A percentile compares a stretch with the other conserved stretches of the same genome.
phyloP scores from a whole-genome alignment of 1,140 invertebrate species.

The Anastatus disparis region DNA sequence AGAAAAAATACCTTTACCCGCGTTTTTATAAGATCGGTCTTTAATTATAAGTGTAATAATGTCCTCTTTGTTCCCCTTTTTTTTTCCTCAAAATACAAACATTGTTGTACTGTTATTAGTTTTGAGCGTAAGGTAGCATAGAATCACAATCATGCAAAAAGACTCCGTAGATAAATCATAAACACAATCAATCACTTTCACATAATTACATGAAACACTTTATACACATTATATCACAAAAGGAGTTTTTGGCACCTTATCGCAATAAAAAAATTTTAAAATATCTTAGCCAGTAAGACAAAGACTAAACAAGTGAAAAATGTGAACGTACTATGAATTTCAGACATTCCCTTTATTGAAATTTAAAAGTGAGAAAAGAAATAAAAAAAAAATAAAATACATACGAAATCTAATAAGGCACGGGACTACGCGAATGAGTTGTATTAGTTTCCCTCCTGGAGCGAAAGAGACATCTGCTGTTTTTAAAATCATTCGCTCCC shows the following conservation, averaged over 20 bases:
- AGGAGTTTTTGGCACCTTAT: constrained; percentile 23
- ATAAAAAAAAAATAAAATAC: constrained; percentile 40
- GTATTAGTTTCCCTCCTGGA: constrained; percentile 43
- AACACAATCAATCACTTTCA: not conserved
- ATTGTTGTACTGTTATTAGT: constrained; percentile 21
- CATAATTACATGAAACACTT: constrained; percentile 13
- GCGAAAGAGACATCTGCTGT: constrained; percentile 36
- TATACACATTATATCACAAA: constrained; percentile 9
- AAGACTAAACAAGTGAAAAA: constrained; percentile 28
- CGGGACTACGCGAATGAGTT: constrained; percentile 38
- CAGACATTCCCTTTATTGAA: constrained; percentile 45
- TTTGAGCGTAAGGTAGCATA: constrained; percentile 8
- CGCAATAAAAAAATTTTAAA: constrained; percentile 7
- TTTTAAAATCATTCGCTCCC: constrained; percentile 40
- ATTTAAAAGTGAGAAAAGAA: constrained; percentile 43
- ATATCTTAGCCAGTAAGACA: constrained; percentile 31
- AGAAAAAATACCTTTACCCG: constrained; percentile 7
- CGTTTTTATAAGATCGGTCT: constrained; percentile 23
- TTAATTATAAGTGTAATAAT: constrained; percentile 17
- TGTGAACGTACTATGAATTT: constrained; percentile 34
- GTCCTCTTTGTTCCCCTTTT: constrained; percentile 12
- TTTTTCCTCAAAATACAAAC: constrained; percentile 23
- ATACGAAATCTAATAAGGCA: constrained; percentile 18
- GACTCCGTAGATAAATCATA: constrained; percentile 1
- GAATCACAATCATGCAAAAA: constrained; percentile 16